A percentile compares a stretch with the other conserved stretches of the same genome.
These are phyloP conservation scores for Acronicta aceris DNA, from an alignment of 2,888 invertebrate species.

Conservation along the genomic window DNA sequence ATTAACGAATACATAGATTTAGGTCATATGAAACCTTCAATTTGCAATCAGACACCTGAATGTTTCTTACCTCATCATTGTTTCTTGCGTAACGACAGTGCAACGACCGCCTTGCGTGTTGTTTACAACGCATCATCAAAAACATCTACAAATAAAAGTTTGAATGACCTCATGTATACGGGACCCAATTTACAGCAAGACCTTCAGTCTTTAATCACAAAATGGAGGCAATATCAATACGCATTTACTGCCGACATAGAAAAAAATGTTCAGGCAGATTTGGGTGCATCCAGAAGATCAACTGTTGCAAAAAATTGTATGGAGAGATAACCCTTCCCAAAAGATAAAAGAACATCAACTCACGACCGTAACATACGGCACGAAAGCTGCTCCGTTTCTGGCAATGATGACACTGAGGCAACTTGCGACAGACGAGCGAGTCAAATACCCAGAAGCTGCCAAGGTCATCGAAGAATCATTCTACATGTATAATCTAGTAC, in stretches of 20 bases:
- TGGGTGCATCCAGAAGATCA: slow-evolving; percentile 7
- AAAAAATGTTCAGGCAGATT: slow-evolving; percentile 9
- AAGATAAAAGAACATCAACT: slow-evolving; percentile 4
- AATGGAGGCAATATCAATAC: slow-evolving; percentile 22
- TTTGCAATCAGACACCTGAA: neutral
- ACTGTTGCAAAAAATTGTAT: slow-evolving; percentile 7
- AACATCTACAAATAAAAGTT: neutral
- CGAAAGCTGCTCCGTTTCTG: too few species aligned
- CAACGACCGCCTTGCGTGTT: slow-evolving; percentile 3
- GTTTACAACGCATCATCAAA: slow-evolving; percentile 12
- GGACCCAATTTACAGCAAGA: slow-evolving; percentile 16
- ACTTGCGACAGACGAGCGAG: too few species aligned
- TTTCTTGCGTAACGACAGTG: slow-evolving; percentile 2
- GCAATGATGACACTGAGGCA: too few species aligned
- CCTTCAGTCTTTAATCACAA: neutral
- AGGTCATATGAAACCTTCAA: too few species aligned
- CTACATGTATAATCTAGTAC: too few species aligned
- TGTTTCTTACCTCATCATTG: slow-evolving; percentile 13
- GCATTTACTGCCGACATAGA: slow-evolving; percentile 28
- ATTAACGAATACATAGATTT: too few species aligned
- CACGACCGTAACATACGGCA: too few species aligned
- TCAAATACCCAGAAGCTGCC: too few species aligned
- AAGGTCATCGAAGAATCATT: too few species aligned
- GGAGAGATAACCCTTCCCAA: slow-evolving; percentile 6
- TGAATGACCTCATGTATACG: slow-evolving; percentile 17